These are phyloP conservation scores for Drosophila siamana DNA, from an alignment of 2,888 invertebrate species.

Conservation along the genomic window DNA sequence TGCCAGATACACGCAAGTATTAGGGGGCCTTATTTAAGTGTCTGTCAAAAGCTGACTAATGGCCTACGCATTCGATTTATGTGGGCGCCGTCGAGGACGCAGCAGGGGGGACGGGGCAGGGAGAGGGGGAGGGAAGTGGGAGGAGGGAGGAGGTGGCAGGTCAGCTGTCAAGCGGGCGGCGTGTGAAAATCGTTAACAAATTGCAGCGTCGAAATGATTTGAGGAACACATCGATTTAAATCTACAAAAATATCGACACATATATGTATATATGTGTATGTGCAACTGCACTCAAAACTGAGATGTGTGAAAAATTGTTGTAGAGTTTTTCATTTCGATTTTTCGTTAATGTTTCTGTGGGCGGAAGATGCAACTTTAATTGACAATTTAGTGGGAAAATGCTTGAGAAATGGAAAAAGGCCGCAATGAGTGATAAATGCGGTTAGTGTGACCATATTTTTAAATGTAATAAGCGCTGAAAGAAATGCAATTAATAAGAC, in stretches of 20 bases:
- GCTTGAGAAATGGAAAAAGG: constrained; percentile 27
- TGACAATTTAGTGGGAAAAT: constrained; percentile 64
- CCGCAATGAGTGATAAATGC: constrained; percentile 28
- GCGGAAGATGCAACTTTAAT: constrained; percentile 65
- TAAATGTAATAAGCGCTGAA: constrained; percentile 7
- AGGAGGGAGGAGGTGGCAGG: constrained; percentile 13
- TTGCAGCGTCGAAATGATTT: constrained; percentile 75
- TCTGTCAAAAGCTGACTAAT: constrained; percentile 72
- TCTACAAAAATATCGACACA: constrained; percentile 56
- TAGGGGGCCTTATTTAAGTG: constrained; percentile 51
- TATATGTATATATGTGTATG: constrained; percentile 38
- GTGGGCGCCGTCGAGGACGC: constrained; percentile 39
- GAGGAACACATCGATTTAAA: constrained; percentile 61
- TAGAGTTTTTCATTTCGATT: constrained; percentile 35
- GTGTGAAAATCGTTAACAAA: constrained; percentile 80
- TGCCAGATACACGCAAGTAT: constrained; percentile 26
- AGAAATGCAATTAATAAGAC: neutral
- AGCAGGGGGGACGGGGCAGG: no score
- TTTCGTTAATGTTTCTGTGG: constrained; percentile 41
- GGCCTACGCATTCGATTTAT: constrained; percentile 71
- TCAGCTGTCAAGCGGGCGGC: constrained; percentile 66
- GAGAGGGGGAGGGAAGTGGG: no score
- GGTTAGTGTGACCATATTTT: constrained; percentile 7
- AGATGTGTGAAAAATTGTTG: constrained; percentile 74
- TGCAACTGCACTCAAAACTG: constrained; percentile 57